Evolutionary conservation across 2,797 vertebrate genomes (phyloP).

Genomic region (Myotis daubentonii): DNA sequence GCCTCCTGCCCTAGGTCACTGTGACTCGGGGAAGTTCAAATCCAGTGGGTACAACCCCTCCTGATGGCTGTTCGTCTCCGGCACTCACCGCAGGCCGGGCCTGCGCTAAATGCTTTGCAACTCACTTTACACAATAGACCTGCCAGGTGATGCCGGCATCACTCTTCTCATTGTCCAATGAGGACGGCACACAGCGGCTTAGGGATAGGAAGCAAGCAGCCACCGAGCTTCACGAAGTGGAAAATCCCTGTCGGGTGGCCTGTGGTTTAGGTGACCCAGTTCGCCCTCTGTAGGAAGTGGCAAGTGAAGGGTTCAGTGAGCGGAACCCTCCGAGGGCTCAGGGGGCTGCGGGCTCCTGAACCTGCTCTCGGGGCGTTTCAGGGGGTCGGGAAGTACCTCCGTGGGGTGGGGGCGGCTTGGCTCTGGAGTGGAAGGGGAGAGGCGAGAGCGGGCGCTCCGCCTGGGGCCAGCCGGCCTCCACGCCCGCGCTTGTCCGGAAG

Average conservation of each 20-base stretch:
- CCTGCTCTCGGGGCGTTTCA: fast-evolving
- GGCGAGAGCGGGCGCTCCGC: fast-evolving
- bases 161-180: neutral
- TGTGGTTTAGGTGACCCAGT: neutral
- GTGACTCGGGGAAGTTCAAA: neutral
- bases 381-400: neutral
- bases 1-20: neutral
- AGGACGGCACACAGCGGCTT: neutral
- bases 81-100: fast-evolving
- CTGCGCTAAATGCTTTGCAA: fast-evolving
- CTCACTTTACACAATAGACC: neutral
- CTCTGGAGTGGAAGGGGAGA: neutral
- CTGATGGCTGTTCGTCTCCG: neutral
- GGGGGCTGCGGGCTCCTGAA: neutral
- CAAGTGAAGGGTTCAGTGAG: neutral
- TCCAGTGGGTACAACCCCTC: too few relatives aligned
- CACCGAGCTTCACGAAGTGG: neutral
- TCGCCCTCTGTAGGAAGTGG: neutral
- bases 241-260: neutral
- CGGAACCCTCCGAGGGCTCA: neutral
- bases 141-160: too few relatives aligned
- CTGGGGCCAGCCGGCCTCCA: neutral
- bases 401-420: neutral
- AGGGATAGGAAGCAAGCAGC: neutral
- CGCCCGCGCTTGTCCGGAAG: neutral